phyloP scores from a whole-genome alignment of 2,797 vertebrate genomes.

The Myotis daubentonii region DNA sequence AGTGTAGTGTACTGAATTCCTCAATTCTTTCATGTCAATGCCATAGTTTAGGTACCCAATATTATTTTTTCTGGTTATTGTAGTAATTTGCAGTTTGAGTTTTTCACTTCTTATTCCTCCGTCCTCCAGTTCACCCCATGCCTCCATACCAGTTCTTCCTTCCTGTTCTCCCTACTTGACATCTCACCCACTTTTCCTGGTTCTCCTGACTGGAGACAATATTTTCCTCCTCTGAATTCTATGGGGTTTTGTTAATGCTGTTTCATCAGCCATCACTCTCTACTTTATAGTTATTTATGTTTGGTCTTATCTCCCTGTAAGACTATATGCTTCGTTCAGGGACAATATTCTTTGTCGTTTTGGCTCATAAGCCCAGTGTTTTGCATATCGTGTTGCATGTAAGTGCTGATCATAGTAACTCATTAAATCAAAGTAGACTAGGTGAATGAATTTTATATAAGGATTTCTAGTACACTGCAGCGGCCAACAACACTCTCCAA shows the following conservation, averaged over 20 bases:
- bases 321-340: neutral
- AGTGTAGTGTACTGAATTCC: neutral
- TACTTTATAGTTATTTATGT: neutral
- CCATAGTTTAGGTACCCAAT: neutral
- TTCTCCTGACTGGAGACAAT: neutral
- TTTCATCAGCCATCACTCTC: neutral
- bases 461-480: neutral
- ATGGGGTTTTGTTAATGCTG: neutral
- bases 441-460: neutral
- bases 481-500: neutral
- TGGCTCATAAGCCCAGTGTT: neutral
- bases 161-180: neutral
- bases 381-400: neutral
- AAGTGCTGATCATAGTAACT: neutral
- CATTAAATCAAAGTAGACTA: neutral
- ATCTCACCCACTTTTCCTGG: neutral
- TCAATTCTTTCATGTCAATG: neutral
- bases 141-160: neutral
- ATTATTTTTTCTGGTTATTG: neutral
- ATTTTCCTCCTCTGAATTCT: neutral
- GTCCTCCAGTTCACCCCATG: neutral
- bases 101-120: neutral
- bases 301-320: neutral
- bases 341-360: neutral
- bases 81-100: neutral